Evolutionary conservation across 2,113 vertebrate species (phyloP), one percentile per base, ranked within the genome.

Genomic region (Callionymus lyra): DNA sequence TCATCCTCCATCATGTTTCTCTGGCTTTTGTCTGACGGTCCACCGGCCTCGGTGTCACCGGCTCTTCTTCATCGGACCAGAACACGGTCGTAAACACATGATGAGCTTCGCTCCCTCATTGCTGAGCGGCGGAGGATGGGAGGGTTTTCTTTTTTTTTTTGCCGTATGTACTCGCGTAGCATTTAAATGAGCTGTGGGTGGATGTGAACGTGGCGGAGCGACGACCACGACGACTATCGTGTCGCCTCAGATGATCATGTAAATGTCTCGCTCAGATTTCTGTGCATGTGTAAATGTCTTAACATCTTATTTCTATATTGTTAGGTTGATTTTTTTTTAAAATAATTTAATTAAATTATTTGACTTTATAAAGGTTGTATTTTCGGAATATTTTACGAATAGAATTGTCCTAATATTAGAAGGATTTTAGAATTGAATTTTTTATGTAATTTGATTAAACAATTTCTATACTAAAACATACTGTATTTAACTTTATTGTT

Each of bases 111-210:
- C 33, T 36, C 10, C 12, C 21, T 38, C 16, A 2, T 53, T 21
- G 19, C 38, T 44, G 31, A 52, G 42, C 47, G 45, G 48, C 44
- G 45, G 35, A 49, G 43, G 47, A 50, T 36, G 50, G 46, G 44
- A 53, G 60, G 13, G 9, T 18, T 10, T 18, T 10, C 11, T 38
- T 12, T 16, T 39, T 16, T 3, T 47, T 48, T 53, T 48, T 44
- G 19, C 59, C 52, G 53, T 57, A 61, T 59, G 53, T 52, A 39
- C 60, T 59, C 47, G 19, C 18, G 21, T 50, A 60, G 59, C 59
- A 70, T 68, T 68, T 38, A 66, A 62, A 76, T 72, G 40, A 61
- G 58, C 60, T 50, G 32, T 9, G 31, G 14, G 39, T 41, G 33
- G 51, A 16, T 15, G 17, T 51, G 31, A 43, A 45, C 34, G 40